Percentiles rank a stretch among this genome's conserved stretches.
Conservation (phyloP, 2,113 vertebrate genomes). For the Myxocyprinus asiaticus region DNA sequence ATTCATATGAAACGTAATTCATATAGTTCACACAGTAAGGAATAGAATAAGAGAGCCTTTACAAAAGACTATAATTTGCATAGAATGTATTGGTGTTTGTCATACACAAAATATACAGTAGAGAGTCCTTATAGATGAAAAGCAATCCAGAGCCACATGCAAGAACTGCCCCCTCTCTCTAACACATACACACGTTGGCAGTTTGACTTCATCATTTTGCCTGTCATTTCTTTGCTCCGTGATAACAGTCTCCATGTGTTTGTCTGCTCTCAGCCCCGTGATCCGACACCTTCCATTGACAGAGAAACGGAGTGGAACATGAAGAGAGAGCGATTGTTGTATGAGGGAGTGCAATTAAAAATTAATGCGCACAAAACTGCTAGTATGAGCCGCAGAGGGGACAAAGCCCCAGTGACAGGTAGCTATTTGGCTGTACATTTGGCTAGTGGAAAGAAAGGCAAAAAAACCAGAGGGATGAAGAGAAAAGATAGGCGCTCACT, state of each 20-base stretch:
- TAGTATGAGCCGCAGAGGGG: constrained; percentile 58
- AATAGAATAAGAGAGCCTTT: not conserved
- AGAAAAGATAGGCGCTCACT: constrained; percentile 42
- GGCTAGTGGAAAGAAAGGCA: constrained; percentile 50
- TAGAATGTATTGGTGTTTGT: constrained; percentile 14
- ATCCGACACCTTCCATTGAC: constrained; percentile 54
- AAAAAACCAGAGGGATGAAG: constrained; percentile 43
- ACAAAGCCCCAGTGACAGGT: constrained; percentile 66
- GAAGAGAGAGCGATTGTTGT: constrained; percentile 58
- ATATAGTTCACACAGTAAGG: not conserved
- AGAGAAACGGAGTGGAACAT: constrained; percentile 55
- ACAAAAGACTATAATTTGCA: constrained; percentile 30
- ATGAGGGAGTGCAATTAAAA: constrained; percentile 63
- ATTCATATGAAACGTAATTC: constrained; percentile 28
- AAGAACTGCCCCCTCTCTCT: not conserved
- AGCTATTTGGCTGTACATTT: constrained; percentile 66
- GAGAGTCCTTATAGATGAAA: not conserved
- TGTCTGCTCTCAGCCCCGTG: constrained; percentile 36
- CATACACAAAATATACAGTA: constrained; percentile 22
- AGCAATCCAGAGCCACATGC: not conserved
- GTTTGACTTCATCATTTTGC: constrained; percentile 14
- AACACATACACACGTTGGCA: not conserved
- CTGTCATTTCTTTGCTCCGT: constrained; percentile 17
- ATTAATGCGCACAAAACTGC: constrained; percentile 63
- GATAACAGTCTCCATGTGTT: constrained; percentile 32